phyloP scores from a whole-genome alignment of 1,140 invertebrate genomes.

The Pinna nobilis region DNA sequence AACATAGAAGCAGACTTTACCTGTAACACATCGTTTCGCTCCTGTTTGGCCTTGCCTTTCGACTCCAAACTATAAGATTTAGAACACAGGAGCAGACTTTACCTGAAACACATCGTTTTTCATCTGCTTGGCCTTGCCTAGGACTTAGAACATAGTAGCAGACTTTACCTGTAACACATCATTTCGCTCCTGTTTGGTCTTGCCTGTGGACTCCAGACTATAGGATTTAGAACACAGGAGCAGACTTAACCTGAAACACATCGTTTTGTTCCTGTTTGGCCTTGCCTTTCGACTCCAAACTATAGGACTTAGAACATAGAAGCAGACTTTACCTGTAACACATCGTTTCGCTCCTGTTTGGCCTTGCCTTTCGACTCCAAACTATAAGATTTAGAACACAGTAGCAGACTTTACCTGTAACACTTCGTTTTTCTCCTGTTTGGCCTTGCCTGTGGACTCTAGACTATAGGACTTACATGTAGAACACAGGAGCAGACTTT shows the following conservation, averaged over 20 bases:
- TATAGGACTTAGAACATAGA: no score
- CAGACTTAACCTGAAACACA: no score
- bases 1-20: conserved; percentile 36
- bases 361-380: conserved; percentile 43
- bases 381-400: conserved; percentile 32
- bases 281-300: no score
- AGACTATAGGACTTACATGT: background rate
- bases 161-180: conserved; percentile 62
- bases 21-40: conserved; percentile 52
- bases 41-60: no score
- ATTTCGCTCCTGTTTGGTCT: conserved; percentile 55
- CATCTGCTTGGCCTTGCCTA: no score
- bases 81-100: no score
- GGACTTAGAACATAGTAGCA: no score
- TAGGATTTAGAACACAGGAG: conserved; percentile 31
- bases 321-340: conserved; percentile 64
- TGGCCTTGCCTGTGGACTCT: conserved; percentile 17
- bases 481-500: background rate
- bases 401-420: conserved; percentile 65
- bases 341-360: conserved; percentile 56
- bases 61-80: no score
- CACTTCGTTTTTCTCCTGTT: conserved; percentile 58
- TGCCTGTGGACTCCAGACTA: conserved; percentile 38
- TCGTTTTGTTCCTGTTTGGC: no score
- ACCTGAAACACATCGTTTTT: no score